Percentiles rank a stretch among this genome's conserved stretches.
Evolutionary conservation across 35 echinoderm and acorn worm species (phyloP).

Genomic region (Lytechinus pictus): DNA sequence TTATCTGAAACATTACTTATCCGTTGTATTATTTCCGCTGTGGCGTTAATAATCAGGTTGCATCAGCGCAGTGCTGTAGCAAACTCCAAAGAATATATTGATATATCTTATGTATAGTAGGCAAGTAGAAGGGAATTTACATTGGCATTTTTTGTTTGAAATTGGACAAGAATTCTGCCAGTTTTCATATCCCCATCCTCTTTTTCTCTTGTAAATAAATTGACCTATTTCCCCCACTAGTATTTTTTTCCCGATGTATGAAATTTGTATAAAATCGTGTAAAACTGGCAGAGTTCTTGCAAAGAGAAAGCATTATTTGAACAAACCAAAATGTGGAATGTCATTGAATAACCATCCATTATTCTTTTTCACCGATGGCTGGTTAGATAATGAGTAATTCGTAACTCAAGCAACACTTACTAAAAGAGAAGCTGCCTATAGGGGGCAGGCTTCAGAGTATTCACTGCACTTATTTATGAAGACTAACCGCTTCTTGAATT

Average conservation of each 20-base stretch:
- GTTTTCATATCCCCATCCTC: background rate
- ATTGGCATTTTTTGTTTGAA: background rate
- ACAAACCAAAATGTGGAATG: background rate
- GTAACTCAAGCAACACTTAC: background rate
- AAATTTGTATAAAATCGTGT: background rate
- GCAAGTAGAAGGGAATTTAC: background rate
- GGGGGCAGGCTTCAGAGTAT: background rate
- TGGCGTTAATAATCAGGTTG: background rate
- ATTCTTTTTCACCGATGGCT: background rate
- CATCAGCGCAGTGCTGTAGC: background rate
- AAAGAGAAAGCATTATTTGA: slow-evolving; percentile 17
- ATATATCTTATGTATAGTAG: background rate
- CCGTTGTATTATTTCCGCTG: background rate
- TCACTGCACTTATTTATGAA: background rate
- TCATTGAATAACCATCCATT: background rate
- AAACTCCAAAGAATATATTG: background rate
- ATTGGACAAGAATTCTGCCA: slow-evolving; percentile 20
- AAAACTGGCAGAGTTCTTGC: slow-evolving; percentile 36
- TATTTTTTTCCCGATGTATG: background rate
- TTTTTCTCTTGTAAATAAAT: background rate
- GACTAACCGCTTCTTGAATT: background rate
- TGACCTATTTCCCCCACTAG: background rate
- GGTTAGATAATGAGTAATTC: background rate
- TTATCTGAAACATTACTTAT: background rate
- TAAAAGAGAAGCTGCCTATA: background rate